Evolutionary conservation across 2,113 vertebrate genomes (phyloP).

Genomic region (Anguilla japonica): DNA sequence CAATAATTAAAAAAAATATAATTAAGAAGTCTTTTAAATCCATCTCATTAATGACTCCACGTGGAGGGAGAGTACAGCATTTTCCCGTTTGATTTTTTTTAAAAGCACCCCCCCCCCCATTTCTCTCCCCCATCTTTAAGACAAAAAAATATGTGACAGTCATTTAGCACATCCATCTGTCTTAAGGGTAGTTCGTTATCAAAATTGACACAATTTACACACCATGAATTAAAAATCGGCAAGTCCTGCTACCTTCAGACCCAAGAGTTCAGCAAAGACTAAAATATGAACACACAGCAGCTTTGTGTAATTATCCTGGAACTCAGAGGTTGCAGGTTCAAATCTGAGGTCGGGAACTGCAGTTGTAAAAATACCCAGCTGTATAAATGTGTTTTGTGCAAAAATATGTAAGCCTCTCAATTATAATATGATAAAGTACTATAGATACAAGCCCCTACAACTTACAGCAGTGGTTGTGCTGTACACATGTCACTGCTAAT

Average conservation of each 20-base stretch:
- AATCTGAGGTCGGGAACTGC: conserved; percentile 4
- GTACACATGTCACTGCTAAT: conserved; percentile 24
- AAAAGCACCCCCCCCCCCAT: conserved; percentile 40
- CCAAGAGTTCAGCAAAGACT: neutral
- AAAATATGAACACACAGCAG: neutral
- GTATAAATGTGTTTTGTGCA: neutral
- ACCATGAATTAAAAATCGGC: conserved; percentile 20
- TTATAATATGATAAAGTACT: too few species aligned
- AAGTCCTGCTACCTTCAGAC: neutral
- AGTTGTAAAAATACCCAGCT: neutral
- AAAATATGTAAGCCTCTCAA: too few species aligned
- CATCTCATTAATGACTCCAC: conserved; percentile 71
- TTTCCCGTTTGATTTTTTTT: conserved; percentile 62
- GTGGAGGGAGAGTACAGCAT: conserved; percentile 59
- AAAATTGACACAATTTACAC: conserved; percentile 42
- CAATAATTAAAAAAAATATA: conserved; percentile 82
- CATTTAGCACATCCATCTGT: conserved; percentile 19
- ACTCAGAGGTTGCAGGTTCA: conserved; percentile 10
- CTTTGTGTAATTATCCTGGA: neutral
- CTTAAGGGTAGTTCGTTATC: conserved; percentile 41
- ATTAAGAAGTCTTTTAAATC: conserved; percentile 76
- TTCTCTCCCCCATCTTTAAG: conserved; percentile 41
- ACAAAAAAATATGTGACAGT: neutral
- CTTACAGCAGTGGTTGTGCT: too few species aligned
- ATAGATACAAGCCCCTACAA: too few species aligned